Base-by-base conservation (phyloP, 2,113 vertebrate species). In the Cairina moschata region DNA sequence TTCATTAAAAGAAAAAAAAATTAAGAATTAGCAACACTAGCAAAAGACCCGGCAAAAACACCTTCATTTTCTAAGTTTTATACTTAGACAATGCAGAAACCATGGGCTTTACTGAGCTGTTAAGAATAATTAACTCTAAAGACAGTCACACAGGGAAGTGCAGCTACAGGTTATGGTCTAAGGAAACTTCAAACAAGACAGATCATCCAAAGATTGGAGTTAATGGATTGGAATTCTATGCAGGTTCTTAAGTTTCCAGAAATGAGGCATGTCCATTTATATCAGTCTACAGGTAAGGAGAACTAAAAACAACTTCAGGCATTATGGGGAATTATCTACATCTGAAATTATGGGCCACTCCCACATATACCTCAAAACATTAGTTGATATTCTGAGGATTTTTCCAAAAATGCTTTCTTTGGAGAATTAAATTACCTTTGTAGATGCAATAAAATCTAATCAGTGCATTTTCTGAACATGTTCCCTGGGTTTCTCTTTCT, bases 381-480 rank as follows among this genome's bases (percentile, higher is more conserved):
- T 48, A 86, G 11, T 58, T 73, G 42, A 91, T 66, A 59, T 65
- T 69, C 44, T 50, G 14, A 91, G 18, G 44, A 93, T 58, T 91
- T 79, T 84, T 73, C 80, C 1, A 58, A 89, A 91, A 95, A 73
- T 16, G 18, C 34, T 76, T 86, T 82, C 34, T 92, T 96, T 66
- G 14, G 69, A 91, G 86, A 86, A 92, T 85, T 62, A 73, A 80
- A 85, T 83, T 90, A 91, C 72, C 40, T 88, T 88, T 86, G 44
- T 69, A 69, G 50, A 86, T 22, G 52, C 48, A 81, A 34, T 65
- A 93, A 93, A 81, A 93, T 81, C 80, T 92, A 75, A 92, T 79
- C 77, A 93, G 67, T 38, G 63, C 4, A 0, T 87, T 93, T 94
- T 94, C 62, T 89, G 77, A 91, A 86, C 32, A 36, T 54, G 17